Evolutionary conservation across 2,797 vertebrate species (phyloP).

Genomic region (Nyctibius grandis): DNA sequence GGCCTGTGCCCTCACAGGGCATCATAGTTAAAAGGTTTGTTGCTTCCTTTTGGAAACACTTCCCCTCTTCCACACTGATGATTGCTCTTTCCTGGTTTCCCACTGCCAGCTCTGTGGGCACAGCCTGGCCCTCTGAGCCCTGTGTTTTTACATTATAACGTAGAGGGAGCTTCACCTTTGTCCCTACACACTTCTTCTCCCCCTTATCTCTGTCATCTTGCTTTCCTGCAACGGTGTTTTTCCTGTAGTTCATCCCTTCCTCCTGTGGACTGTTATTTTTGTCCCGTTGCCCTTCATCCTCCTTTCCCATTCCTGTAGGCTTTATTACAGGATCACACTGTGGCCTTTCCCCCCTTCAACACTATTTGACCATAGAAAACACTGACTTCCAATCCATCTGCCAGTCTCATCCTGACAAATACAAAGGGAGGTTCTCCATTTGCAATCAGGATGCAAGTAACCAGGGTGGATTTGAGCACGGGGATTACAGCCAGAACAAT

Average conservation of each 20-base stretch:
- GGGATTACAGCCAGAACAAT: conserved; percentile 55
- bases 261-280: background rate
- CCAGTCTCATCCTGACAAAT: background rate
- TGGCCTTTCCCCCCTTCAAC: background rate
- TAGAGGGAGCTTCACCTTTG: background rate
- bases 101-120: background rate
- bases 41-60: background rate
- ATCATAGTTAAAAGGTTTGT: background rate
- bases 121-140: background rate
- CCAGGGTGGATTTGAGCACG: conserved; percentile 16
- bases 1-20: background rate
- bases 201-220: background rate
- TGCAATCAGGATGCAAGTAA: conserved; percentile 14
- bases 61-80: background rate
- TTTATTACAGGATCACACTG: background rate
- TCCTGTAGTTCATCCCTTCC: background rate
- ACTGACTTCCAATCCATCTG: background rate
- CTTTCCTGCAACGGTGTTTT: background rate
- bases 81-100: background rate
- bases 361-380: background rate
- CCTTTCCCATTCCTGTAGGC: background rate
- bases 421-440: background rate
- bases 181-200: background rate
- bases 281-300: background rate
- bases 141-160: background rate